phyloP scores from a whole-genome alignment of 1,140 invertebrate species.

The Sitophilus oryzae region DNA sequence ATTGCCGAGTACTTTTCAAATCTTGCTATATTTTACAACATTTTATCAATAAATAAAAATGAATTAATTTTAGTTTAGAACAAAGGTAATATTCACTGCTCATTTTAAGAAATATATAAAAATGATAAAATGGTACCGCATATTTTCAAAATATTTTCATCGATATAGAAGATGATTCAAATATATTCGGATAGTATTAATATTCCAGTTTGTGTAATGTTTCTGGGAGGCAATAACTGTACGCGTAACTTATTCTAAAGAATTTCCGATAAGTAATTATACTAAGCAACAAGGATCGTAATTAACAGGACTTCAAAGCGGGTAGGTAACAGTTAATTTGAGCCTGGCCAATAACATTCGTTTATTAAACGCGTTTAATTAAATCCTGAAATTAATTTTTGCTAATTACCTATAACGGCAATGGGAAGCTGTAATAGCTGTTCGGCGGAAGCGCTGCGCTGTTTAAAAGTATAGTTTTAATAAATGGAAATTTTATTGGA shows the following conservation, averaged over 20 bases:
- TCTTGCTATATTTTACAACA: no score
- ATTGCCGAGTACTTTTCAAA: no score
- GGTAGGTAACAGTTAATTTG: slow-evolving; percentile 1
- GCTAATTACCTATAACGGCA: slow-evolving; percentile 4
- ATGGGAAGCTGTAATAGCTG: neutral
- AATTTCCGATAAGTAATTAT: neutral
- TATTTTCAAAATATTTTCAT: no score
- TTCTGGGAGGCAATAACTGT: neutral
- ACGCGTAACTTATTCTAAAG: neutral
- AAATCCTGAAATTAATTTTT: slow-evolving; percentile 1
- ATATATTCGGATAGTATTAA: no score
- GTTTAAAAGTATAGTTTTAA: neutral
- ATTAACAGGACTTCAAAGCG: slow-evolving; percentile 1
- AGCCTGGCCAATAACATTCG: slow-evolving; percentile 3
- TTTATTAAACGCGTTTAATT: slow-evolving; percentile 4
- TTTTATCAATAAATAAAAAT: no score
- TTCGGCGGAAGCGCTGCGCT: neutral
- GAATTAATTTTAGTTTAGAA: no score
- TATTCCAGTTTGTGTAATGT: no score
- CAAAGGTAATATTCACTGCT: no score
- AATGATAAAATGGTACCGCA: no score
- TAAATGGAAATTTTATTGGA: neutral
- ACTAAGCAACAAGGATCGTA: neutral
- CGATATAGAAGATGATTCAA: no score
- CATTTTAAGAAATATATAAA: no score